Conservation (phyloP, 1,140 invertebrate genomes). For the Parasteatoda tepidariorum region DNA sequence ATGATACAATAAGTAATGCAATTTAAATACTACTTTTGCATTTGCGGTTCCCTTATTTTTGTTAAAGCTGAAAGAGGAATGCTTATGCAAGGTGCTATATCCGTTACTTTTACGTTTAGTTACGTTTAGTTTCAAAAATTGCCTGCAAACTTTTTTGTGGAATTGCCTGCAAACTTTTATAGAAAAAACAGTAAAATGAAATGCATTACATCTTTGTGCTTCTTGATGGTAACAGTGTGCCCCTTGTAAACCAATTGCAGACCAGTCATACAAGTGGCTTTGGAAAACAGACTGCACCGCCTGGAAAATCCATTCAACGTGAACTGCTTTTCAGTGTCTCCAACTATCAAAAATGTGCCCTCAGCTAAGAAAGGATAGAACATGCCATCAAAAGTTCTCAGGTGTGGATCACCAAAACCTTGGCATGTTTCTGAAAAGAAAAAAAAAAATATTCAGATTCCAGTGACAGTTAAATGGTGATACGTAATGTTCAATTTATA, state of each 20-base stretch:
- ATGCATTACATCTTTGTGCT: constrained; percentile 49
- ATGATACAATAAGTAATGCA: background rate
- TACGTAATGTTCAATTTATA: too few species aligned
- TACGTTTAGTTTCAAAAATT: too few species aligned
- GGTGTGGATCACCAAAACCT: constrained; percentile 78
- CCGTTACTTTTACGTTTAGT: too few species aligned
- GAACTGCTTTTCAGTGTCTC: constrained; percentile 43
- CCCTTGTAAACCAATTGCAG: constrained; percentile 52
- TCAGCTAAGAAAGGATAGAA: constrained; percentile 77
- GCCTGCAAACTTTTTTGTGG: too few species aligned
- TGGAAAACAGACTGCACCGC: constrained; percentile 16
- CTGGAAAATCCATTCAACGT: constrained; percentile 30
- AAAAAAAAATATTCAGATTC: background rate
- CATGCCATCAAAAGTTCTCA: constrained; percentile 79
- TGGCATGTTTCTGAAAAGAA: constrained; percentile 74
- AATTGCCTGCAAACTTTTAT: too few species aligned
- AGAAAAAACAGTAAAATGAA: too few species aligned
- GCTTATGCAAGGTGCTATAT: too few species aligned
- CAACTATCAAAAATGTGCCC: constrained; percentile 48
- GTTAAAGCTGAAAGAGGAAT: too few species aligned
- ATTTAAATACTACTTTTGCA: background rate
- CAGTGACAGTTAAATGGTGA: too few species aligned
- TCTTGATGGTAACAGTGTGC: constrained; percentile 35
- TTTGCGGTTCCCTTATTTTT: too few species aligned
- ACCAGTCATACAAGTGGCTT: constrained; percentile 37